These are phyloP conservation scores for Hemiprocne comata DNA, from an alignment of 2,113 vertebrate genomes.

Conservation along the genomic window DNA sequence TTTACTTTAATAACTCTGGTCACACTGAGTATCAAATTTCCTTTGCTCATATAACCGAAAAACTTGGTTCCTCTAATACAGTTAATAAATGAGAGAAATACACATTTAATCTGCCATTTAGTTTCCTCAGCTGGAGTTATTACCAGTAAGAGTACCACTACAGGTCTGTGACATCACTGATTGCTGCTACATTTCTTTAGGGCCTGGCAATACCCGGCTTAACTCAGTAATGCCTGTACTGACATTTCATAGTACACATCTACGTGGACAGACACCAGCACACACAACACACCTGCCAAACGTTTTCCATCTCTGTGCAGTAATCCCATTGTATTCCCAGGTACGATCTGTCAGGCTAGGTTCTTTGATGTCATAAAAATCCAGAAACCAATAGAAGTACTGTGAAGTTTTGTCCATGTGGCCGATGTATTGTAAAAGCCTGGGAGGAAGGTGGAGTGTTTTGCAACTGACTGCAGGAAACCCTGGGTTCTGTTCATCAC, in stretches of 20 bases:
- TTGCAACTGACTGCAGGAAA: neutral
- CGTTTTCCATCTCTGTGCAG: neutral
- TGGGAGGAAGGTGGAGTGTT: neutral
- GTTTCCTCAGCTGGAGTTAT: neutral
- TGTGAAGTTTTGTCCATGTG: neutral
- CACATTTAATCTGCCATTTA: neutral
- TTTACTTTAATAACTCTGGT: neutral
- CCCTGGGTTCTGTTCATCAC: neutral
- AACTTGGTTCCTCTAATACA: neutral
- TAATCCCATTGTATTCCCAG: neutral
- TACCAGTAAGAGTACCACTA: neutral
- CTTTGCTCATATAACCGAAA: neutral
- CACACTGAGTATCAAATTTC: neutral
- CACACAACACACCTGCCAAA: accelerated
- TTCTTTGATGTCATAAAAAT: neutral
- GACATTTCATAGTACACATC: neutral
- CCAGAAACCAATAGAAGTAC: neutral
- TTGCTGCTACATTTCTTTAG: neutral
- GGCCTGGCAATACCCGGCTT: neutral
- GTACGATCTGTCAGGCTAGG: neutral
- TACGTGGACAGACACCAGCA: neutral
- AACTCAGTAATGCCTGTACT: neutral
- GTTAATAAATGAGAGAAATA: neutral
- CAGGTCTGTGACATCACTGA: neutral
- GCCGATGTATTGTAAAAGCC: neutral